Conservation (phyloP, 2,113 vertebrate genomes). For the Lepidiolamprologus cunningtoni region DNA sequence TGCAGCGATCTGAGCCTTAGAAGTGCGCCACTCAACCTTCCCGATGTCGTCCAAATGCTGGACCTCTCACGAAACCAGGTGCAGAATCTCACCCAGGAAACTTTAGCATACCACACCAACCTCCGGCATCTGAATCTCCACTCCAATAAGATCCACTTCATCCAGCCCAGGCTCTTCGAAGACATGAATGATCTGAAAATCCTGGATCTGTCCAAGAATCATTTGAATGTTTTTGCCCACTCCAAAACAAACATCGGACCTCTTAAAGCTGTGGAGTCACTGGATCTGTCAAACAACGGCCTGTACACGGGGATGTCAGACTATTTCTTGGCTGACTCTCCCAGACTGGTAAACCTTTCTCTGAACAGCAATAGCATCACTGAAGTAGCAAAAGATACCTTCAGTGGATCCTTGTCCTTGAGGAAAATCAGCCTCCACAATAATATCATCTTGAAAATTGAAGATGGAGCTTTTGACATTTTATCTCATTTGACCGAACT, state of each 20-base stretch:
- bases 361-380: conserved; percentile 87
- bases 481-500: conserved; percentile 77
- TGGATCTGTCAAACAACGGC: conserved; percentile 87
- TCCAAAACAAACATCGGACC: conserved; percentile 65
- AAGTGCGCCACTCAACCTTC: conserved; percentile 70
- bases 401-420: conserved; percentile 67
- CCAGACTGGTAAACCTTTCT: conserved; percentile 74
- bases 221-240: conserved; percentile 66
- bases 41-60: conserved; percentile 67
- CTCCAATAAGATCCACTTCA: conserved; percentile 80
- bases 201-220: conserved; percentile 83
- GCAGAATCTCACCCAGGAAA: conserved; percentile 70
- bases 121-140: conserved; percentile 79
- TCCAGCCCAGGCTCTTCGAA: conserved; percentile 77
- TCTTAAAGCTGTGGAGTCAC: conserved; percentile 67
- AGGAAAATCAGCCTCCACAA: conserved; percentile 82
- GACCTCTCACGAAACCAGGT: conserved; percentile 85
- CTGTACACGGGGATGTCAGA: conserved; percentile 81
- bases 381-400: conserved; percentile 72
- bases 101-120: conserved; percentile 62
- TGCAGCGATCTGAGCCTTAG: conserved; percentile 76
- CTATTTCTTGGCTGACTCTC: conserved; percentile 76
- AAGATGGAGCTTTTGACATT: conserved; percentile 84
- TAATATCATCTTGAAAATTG: conserved; percentile 92
- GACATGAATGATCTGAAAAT: conserved; percentile 73